Percentiles rank a stretch among this genome's conserved stretches.
Conservation (phyloP, 2,797 vertebrate species). For the Sebastes steindachneri region DNA sequence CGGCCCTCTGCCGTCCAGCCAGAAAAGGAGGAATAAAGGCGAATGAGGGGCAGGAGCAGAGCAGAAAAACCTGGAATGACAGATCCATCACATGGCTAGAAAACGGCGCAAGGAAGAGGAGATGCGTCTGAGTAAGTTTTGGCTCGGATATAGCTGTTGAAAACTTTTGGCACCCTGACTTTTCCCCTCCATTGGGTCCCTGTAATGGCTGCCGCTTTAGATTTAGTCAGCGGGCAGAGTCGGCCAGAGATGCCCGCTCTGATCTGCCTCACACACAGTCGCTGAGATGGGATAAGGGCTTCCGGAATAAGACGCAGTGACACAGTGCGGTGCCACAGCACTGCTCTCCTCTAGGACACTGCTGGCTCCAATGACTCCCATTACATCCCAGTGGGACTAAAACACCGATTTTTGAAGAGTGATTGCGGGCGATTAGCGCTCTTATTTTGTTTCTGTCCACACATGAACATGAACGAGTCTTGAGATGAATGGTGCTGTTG, state of each 20-base stretch:
- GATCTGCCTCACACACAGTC: slow-evolving; percentile 71
- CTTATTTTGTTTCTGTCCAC: slow-evolving; percentile 7
- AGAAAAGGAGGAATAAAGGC: background rate
- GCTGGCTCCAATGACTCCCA: slow-evolving; percentile 39
- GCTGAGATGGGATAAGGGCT: slow-evolving; percentile 39
- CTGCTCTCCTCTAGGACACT: slow-evolving; percentile 28
- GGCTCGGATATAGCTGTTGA: slow-evolving; percentile 53
- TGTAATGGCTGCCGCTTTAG: slow-evolving; percentile 78
- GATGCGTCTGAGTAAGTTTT: slow-evolving; percentile 37
- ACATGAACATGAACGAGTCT: background rate
- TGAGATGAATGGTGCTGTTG: background rate
- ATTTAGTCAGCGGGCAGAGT: slow-evolving; percentile 72
- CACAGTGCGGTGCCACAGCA: slow-evolving; percentile 8
- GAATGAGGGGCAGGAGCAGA: background rate
- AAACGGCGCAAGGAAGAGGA: slow-evolving; percentile 14
- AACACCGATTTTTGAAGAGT: slow-evolving; percentile 28
- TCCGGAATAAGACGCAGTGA: slow-evolving; percentile 35
- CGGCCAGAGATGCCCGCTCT: slow-evolving; percentile 68
- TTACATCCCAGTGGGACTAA: slow-evolving; percentile 29
- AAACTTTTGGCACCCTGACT: slow-evolving; percentile 73
- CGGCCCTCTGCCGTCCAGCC: no score
- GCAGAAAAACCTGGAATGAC: slow-evolving; percentile 47
- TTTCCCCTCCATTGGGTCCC: slow-evolving; percentile 72
- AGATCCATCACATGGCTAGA: slow-evolving; percentile 22
- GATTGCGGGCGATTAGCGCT: slow-evolving; percentile 3